Evolutionary conservation across 2,113 vertebrate species (phyloP), one percentile per base, ranked within the genome.

Genomic region (Alaudala cheleensis): DNA sequence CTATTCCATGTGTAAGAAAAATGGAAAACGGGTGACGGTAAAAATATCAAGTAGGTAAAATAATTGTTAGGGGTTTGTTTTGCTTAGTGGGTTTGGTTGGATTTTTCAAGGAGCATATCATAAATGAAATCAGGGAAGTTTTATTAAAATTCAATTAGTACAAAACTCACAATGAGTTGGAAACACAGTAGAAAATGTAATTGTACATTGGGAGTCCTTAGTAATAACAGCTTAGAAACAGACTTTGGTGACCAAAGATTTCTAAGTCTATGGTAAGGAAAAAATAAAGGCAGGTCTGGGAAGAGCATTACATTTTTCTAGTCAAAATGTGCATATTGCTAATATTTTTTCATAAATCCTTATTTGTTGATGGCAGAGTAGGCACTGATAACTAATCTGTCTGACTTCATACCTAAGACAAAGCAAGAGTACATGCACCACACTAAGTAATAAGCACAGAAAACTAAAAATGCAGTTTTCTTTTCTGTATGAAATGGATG

Each of bases 221-320:
- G 24, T 31, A 58, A 53, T 25, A 81, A 65, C 2, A 53, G 5
- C 14, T 82, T 85, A 86, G 49, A 80, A 77, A 64, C 6, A 80
- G 74, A 57, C 12, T n/a, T 31, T 49, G 28, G 6, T 5, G 4
- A 62, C 17, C 8, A 34, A 34, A 60, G 9, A 25, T 76, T 79
- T 79, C 5, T 29, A 21, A 61, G 23, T 57, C 11, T 51, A 0
- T 51, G 15, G 15, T 22, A 61, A 1, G 0, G 23, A 34, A 72
- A 84, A 58, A 12, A 11, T 34, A n/a, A 88, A 54, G 29, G 3
- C 8, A 58, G 5, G 4, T 45, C 12, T 58, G 21, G 23, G 29
- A 77, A 73, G 21, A 91, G 47, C 2, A 4, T 9, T 57, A 25
- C 12, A n/a, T 88, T 76, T 10, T 80, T 69, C 23, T 61, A 25